A percentile compares a stretch with the other conserved stretches of the same genome.
phyloP scores from a whole-genome alignment of 2,797 vertebrate genomes.

The Lacerta agilis region DNA sequence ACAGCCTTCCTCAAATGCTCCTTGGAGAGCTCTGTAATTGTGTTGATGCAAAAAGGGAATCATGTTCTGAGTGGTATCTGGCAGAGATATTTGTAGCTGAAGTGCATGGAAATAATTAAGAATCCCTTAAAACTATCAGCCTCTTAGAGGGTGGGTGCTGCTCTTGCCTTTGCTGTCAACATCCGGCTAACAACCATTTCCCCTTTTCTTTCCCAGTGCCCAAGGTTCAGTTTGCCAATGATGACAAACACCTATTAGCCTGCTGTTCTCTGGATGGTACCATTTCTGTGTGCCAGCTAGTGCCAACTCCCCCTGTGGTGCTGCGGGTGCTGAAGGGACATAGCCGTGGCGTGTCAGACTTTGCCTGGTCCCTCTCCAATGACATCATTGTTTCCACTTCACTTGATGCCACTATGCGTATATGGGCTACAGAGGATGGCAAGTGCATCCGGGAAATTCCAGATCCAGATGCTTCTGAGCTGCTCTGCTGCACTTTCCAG shows the following conservation, averaged over 20 bases:
- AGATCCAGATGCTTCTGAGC: conserved; percentile 89
- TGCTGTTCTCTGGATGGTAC: conserved; percentile 93
- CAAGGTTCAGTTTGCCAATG: conserved; percentile 92
- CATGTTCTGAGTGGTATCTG: not conserved
- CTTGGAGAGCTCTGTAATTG: not conserved
- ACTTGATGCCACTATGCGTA: conserved; percentile 89
- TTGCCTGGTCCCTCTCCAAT: conserved; percentile 96
- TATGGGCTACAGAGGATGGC: conserved; percentile 94
- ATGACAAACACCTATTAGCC: conserved; percentile 92
- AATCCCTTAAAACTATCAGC: not conserved
- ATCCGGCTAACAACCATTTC: not conserved
- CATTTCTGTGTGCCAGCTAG: conserved; percentile 91
- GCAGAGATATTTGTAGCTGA: not conserved
- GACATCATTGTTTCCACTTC: conserved; percentile 94
- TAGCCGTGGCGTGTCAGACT: conserved; percentile 88
- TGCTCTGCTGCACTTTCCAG: conserved; percentile 95
- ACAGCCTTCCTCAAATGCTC: not conserved
- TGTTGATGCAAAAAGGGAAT: not conserved
- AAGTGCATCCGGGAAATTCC: conserved; percentile 91
- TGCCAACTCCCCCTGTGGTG: conserved; percentile 87
- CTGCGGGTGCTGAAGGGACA: conserved; percentile 90
- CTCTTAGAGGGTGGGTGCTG: not conserved
- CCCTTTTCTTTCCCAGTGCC: conserved; percentile 79
- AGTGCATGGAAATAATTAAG: not conserved
- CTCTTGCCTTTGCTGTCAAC: not conserved